phyloP scores from a whole-genome alignment of 2,888 invertebrate genomes.

The Mesorhabditis sp. region DNA sequence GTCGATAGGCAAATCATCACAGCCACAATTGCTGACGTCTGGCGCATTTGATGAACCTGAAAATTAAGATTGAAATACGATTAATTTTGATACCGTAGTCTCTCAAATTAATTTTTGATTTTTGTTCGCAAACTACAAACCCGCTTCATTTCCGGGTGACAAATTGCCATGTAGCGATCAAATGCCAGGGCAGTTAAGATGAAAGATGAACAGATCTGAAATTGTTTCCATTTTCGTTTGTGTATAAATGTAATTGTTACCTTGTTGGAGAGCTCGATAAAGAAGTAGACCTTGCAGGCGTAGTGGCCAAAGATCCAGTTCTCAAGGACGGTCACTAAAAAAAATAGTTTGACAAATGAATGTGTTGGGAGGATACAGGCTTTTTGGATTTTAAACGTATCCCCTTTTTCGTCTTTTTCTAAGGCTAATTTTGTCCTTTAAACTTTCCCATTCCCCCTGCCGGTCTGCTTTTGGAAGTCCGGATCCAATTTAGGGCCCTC shows the following conservation, averaged over 20 bases:
- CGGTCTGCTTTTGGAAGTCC: too few relatives aligned
- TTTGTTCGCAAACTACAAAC: constrained; percentile 15
- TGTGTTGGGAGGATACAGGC: too few relatives aligned
- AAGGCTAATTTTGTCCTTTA: too few relatives aligned
- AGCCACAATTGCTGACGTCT: constrained; percentile 34
- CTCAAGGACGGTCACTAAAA: constrained; percentile 18
- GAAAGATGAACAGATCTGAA: constrained; percentile 44
- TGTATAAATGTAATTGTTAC: constrained; percentile 14
- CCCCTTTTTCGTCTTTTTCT: too few relatives aligned
- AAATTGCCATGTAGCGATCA: constrained; percentile 45
- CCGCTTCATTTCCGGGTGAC: constrained; percentile 41
- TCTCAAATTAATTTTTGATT: not conserved
- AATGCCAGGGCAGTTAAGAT: constrained; percentile 41
- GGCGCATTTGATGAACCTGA: constrained; percentile 39
- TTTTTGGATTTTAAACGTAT: too few relatives aligned
- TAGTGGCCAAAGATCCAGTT: constrained; percentile 42
- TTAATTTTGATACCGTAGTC: not conserved
- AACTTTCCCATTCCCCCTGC: too few relatives aligned
- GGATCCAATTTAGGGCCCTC: too few relatives aligned
- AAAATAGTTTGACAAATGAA: too few relatives aligned
- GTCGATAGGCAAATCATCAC: constrained; percentile 32
- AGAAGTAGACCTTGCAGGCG: constrained; percentile 39
- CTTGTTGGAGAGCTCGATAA: constrained; percentile 41
- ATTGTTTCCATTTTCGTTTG: too few relatives aligned
- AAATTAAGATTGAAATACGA: not conserved